Base-by-base conservation (phyloP, 2,113 vertebrate genomes). In the Pedionomus torquatus region DNA sequence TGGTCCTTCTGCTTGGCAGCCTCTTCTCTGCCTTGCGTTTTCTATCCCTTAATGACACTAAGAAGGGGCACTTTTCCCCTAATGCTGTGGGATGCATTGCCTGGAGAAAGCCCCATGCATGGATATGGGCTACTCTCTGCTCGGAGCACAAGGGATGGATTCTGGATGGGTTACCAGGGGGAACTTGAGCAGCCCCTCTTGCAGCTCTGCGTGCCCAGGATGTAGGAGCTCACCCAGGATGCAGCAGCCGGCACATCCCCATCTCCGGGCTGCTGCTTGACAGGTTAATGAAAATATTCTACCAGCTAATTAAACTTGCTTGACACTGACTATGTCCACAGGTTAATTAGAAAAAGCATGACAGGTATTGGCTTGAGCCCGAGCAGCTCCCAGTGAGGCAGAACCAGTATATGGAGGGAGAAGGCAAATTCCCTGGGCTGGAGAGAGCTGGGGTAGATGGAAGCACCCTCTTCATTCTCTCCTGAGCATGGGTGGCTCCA, bases 301-400 rank as follows among this genome's bases (percentile, higher is more conserved):
- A 7, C 25, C 1, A 57, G 68, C 35, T 69, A 54, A 91, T 72
- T 76, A 72, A 58, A 58, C 24, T 54, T 8, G 0, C 25, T 20
- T 21, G 37, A 23, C 1, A 0, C 48, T 23, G 31, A 41, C 33
- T 2, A 1, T 1, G 10, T 1, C 71, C 7, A 1, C 0, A 11
- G 28, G 24, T 78, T 83, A 76, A 83, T 85, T 48, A 75, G 52
- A n/a, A 26, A 49, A 75, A 71, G 13, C 26, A 5, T n/a, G 25
- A 25, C 33, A 1, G 41, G 46, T 35, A 1, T 15, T 2, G 2
- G 43, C 52, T 17, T 43, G 66, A 41, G 43, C 35, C 16, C 0
- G 8, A 33, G 52, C 52, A 28, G 52, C 60, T 68, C 33, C 54
- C 2, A 2, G 31, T 0, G 4, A 55, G 55, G 55, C 21, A 14